A percentile compares a stretch with the other conserved stretches of the same genome.
These are phyloP conservation scores for Varecia variegata DNA, from an alignment of 2,797 vertebrate genomes.

Conservation along the genomic window DNA sequence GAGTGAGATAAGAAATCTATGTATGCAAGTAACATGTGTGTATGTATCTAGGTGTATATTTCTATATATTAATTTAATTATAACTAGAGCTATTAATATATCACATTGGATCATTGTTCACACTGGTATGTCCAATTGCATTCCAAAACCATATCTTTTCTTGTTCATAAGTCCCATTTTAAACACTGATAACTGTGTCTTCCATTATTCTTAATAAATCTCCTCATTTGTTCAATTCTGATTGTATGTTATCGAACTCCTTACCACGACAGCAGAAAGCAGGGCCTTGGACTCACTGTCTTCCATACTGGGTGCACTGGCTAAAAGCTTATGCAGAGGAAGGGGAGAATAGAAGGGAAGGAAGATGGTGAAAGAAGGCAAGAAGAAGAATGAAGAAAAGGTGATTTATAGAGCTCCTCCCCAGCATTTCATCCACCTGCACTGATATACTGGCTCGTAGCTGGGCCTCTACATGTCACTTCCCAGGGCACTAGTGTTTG, in stretches of 20 bases:
- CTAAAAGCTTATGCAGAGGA: not conserved
- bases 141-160: not conserved
- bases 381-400: not conserved
- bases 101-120: not conserved
- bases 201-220: not conserved
- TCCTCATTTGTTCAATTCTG: not conserved
- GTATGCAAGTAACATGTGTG: not conserved
- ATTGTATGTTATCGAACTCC: not conserved
- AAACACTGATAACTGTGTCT: not conserved
- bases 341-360: not conserved
- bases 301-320: not conserved
- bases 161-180: not conserved
- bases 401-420: not conserved
- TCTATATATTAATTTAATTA: not conserved
- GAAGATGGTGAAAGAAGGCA: not conserved
- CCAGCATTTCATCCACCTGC: not conserved
- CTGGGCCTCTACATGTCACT: not conserved
- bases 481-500: not conserved
- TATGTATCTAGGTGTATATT: not conserved
- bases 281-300: not conserved
- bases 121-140: not conserved
- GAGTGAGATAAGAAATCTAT: not conserved
- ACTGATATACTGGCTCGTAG: not conserved
- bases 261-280: not conserved
- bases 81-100: not conserved